Evolutionary conservation across 2,797 vertebrate genomes (phyloP).

Genomic region (Pseudochaenichthys georgianus): DNA sequence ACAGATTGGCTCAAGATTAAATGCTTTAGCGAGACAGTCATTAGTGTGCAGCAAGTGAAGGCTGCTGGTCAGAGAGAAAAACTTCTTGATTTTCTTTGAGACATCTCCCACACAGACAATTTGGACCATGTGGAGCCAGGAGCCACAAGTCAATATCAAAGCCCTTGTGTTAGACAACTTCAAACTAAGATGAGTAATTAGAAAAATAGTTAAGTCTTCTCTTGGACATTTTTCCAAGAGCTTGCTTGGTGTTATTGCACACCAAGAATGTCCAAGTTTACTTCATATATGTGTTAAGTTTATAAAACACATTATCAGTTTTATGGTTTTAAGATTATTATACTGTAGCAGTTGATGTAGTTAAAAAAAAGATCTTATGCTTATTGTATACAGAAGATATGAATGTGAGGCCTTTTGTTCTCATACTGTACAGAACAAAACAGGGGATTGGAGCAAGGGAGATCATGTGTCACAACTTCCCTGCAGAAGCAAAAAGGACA

Average conservation of each 20-base stretch:
- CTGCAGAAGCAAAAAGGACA: neutral
- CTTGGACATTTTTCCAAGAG: constrained; percentile 1
- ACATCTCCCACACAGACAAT: constrained; percentile 61
- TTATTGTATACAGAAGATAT: neutral
- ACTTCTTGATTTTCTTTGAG: constrained; percentile 68
- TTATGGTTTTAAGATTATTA: neutral
- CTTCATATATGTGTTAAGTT: neutral
- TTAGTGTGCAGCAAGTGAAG: constrained; percentile 78
- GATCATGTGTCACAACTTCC: no score
- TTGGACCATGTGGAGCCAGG: constrained; percentile 38
- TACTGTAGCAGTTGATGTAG: neutral
- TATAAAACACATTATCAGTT: neutral
- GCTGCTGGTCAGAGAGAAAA: constrained; percentile 59
- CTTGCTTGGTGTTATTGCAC: neutral
- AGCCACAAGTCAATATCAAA: constrained; percentile 59
- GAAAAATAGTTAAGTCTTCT: constrained; percentile 19
- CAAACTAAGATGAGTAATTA: constrained; percentile 48
- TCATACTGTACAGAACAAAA: no score
- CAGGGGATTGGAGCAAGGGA: no score
- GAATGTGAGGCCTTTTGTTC: no score
- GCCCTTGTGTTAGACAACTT: constrained; percentile 26
- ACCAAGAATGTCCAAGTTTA: neutral
- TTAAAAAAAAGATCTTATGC: neutral
- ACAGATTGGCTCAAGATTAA: constrained; percentile 83
- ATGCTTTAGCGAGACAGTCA: constrained; percentile 75